Base-by-base conservation (phyloP, 1,140 invertebrate genomes). In the Zaprionus kolodkinae region DNA sequence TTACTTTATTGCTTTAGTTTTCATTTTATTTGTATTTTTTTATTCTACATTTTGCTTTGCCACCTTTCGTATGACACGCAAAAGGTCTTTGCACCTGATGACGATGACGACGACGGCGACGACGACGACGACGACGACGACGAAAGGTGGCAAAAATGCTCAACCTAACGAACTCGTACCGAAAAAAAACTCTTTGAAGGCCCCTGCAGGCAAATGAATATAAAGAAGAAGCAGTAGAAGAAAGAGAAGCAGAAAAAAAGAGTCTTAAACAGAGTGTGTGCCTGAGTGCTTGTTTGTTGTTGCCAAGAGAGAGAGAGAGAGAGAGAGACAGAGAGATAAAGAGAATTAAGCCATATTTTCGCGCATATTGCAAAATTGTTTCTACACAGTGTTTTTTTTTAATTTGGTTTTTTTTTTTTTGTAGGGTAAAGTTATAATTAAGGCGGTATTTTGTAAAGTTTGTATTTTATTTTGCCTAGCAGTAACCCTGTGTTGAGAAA, bases 1-100 rank as follows among this genome's bases (percentile, higher is more conserved):
- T 71, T 72, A 54, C 33, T 62, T 67, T 50, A 67, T 66, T 83
- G 68, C 78, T 87, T 76, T 62, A 65, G 50, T 73, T 76, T 64
- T 55, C 17, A 54, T 15, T 54, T 54, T 64, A 11, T 38, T 54
- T 54, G 25, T 38, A 12, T 63, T 36, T 33, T 76, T 76, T 76
- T 48, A 69, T 76, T 66, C 59, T 48, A 43, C 61, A 62, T 76
- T 68, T 66, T 79, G 75, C 40, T 50, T 74, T 77, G 57, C 60
- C 60, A 55, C 50, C 56, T 81, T 73, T 27, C 50, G 57, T 80
- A 70, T 76, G 80, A 72, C 84, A 87, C 84, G 84, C 84, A 70
- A 87, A 75, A 87, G 84, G 84, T 87, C 84, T 88, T 87, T 87
- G 84, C 84, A 87, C 84, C 72, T 87, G 80, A 80, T 70, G 66